Evolutionary conservation across 2,113 vertebrate species (phyloP).

Genomic region (Crypturellus undulatus): DNA sequence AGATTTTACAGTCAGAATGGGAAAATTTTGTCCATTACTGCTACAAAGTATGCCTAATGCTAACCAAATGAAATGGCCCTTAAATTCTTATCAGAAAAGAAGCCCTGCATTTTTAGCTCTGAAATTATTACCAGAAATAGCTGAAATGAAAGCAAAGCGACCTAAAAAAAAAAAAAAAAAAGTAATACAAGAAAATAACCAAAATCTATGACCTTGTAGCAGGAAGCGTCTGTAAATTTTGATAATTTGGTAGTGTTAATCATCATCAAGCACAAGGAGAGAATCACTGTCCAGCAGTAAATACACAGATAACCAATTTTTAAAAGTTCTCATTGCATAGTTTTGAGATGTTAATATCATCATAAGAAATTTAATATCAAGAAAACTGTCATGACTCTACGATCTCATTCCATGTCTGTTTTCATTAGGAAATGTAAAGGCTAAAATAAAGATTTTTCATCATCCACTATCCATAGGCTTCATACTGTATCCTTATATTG

Average conservation of each 20-base stretch:
- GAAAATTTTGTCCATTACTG: neutral
- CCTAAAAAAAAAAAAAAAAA: neutral
- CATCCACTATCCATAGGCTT: neutral
- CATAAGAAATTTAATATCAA: neutral
- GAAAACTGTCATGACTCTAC: neutral
- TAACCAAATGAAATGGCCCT: neutral
- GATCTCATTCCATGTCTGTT: neutral
- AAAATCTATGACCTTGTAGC: neutral
- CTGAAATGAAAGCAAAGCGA: neutral
- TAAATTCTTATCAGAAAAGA: neutral
- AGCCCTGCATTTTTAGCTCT: neutral
- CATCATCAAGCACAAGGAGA: neutral
- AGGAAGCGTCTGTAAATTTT: neutral
- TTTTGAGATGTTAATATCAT: neutral
- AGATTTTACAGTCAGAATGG: neutral
- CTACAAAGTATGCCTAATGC: rapidly evolving
- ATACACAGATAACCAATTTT: neutral
- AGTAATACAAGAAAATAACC: neutral
- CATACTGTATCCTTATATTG: neutral
- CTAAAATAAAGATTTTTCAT: neutral
- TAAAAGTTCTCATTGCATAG: neutral
- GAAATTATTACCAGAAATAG: neutral
- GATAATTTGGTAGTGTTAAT: neutral
- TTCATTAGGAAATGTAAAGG: neutral
- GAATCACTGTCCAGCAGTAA: neutral